Evolutionary conservation across 2,888 invertebrate species (phyloP).

Genomic region (Watsonalla cultraria): DNA sequence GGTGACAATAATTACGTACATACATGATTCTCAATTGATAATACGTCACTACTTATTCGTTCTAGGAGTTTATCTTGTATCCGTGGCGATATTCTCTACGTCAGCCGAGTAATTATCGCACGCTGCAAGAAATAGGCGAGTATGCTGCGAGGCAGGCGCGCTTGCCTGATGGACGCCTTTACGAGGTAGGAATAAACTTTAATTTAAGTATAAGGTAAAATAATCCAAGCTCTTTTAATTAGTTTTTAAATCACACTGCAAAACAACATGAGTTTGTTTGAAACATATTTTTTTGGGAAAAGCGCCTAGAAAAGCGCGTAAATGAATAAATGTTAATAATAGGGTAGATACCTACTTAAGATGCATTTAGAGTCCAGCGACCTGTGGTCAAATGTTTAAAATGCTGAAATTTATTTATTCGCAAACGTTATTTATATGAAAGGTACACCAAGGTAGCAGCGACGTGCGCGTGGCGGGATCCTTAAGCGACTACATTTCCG

Average conservation of each 20-base stretch:
- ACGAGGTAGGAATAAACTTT: slow-evolving; percentile 39
- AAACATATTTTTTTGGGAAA: no score
- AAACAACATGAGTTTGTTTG: no score
- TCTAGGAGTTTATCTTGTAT: slow-evolving; percentile 62
- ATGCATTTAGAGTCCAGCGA: no score
- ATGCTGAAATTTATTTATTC: neutral
- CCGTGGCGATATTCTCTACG: slow-evolving; percentile 66
- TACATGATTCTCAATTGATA: no score
- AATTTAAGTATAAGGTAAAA: no score
- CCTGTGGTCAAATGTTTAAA: no score
- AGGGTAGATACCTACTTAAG: no score
- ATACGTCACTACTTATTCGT: slow-evolving; percentile 1
- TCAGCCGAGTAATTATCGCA: slow-evolving; percentile 53
- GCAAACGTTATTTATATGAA: neutral
- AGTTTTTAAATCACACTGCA: neutral
- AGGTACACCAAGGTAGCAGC: slow-evolving; percentile 69
- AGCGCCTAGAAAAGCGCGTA: no score
- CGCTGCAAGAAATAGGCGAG: slow-evolving; percentile 64
- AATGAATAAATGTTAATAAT: no score
- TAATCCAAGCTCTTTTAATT: neutral
- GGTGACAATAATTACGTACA: no score
- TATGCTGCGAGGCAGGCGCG: slow-evolving; percentile 64
- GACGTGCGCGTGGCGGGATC: slow-evolving; percentile 61
- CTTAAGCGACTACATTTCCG: slow-evolving; percentile 57
- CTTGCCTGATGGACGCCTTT: slow-evolving; percentile 58